A percentile compares a stretch with the other conserved stretches of the same genome.
phyloP scores from a whole-genome alignment of 2,797 vertebrate species.

The Kryptolebias ocellatus region DNA sequence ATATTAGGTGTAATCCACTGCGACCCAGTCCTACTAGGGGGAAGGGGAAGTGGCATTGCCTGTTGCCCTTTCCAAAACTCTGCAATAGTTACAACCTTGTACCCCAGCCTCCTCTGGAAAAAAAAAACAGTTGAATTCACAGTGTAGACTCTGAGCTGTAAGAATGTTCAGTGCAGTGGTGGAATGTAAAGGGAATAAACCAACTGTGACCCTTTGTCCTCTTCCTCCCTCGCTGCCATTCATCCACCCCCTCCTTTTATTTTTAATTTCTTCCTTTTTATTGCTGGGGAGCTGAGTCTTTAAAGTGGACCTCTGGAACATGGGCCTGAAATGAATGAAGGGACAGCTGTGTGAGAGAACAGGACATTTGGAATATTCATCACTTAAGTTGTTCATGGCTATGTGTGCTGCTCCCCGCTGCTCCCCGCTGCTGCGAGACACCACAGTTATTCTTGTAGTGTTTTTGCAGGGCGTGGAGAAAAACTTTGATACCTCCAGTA shows the following conservation, averaged over 20 bases:
- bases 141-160: constrained; percentile 44
- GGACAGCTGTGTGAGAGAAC: constrained; percentile 78
- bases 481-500: too few relatives aligned
- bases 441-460: constrained; percentile 28
- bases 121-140: constrained; percentile 27
- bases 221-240: constrained; percentile 62
- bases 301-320: constrained; percentile 72
- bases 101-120: constrained; percentile 9
- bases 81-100: constrained; percentile 52
- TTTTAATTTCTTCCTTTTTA: constrained; percentile 78
- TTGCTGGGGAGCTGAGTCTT: constrained; percentile 72
- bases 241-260: constrained; percentile 68
- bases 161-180: constrained; percentile 54
- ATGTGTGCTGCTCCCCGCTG: constrained; percentile 56
- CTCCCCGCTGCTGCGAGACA: constrained; percentile 58
- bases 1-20: constrained; percentile 79
- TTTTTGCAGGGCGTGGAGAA: too few relatives aligned
- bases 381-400: constrained; percentile 55
- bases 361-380: constrained; percentile 81
- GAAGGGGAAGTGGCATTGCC: constrained; percentile 77
- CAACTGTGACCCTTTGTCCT: constrained; percentile 70
- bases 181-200: constrained; percentile 71
- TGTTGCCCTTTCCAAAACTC: constrained; percentile 66
- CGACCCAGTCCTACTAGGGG: constrained; percentile 61
- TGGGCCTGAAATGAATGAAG: constrained; percentile 70